Evolutionary conservation across 2,888 invertebrate species (phyloP).

Genomic region (Aethes cnicana): DNA sequence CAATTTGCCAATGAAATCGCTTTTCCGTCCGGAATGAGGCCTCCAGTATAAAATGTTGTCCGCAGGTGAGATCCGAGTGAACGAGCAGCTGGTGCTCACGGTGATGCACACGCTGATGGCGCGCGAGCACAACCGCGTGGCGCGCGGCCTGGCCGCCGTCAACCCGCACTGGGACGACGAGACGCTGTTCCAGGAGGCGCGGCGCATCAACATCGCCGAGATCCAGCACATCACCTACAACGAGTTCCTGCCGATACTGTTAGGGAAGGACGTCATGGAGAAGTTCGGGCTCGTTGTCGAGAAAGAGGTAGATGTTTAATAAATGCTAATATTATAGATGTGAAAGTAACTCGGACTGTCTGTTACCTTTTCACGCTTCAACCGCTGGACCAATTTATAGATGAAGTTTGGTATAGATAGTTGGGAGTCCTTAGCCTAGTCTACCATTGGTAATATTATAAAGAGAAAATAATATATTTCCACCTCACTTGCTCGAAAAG

Average conservation of each 20-base stretch:
- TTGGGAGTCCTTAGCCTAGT: no score
- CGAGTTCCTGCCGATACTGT: constrained; percentile 93
- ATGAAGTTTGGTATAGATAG: no score
- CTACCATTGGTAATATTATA: no score
- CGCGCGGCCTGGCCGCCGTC: constrained; percentile 87
- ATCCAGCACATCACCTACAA: constrained; percentile 95
- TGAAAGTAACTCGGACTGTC: not conserved
- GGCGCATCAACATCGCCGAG: constrained; percentile 92
- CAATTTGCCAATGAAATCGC: no score
- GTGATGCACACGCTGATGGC: constrained; percentile 96
- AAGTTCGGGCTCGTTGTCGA: constrained; percentile 92
- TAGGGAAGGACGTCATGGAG: constrained; percentile 95
- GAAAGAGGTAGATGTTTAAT: constrained; percentile 84
- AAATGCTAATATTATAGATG: not conserved
- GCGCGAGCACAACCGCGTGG: constrained; percentile 94
- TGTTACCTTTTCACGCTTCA: not conserved
- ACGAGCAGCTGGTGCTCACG: constrained; percentile 93
- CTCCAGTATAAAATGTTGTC: constrained; percentile 33
- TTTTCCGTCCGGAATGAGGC: not conserved
- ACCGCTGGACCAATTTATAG: no score
- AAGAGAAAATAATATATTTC: no score
- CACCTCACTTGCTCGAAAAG: no score
- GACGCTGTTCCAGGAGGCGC: constrained; percentile 92
- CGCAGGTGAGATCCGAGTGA: constrained; percentile 95
- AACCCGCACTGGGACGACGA: constrained; percentile 98